phyloP scores from a whole-genome alignment of 2,113 vertebrate species.

The Lasiurus borealis region DNA sequence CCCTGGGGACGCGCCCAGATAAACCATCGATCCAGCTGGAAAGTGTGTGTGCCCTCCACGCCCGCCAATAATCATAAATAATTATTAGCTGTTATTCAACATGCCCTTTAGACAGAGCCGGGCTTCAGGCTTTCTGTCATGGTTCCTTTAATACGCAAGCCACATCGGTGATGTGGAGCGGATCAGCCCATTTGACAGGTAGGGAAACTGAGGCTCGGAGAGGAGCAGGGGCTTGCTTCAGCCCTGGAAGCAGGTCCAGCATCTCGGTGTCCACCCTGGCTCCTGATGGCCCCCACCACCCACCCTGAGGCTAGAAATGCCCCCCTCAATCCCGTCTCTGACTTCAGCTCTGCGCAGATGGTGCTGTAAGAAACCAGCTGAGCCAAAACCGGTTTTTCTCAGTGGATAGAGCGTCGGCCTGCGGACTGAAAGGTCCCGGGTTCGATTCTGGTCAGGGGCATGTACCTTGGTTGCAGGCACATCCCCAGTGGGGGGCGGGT shows the following conservation, averaged over 20 bases:
- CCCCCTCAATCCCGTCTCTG: neutral
- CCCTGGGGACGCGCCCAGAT: neutral
- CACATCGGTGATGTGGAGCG: too few relatives aligned
- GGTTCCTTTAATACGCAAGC: neutral
- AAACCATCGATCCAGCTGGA: neutral
- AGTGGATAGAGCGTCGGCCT: too few relatives aligned
- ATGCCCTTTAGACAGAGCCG: neutral
- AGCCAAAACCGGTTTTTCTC: too few relatives aligned
- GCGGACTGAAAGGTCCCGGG: too few relatives aligned
- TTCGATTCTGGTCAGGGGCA: too few relatives aligned
- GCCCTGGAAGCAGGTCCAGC: neutral
- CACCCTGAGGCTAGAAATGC: too few relatives aligned
- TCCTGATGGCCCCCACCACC: fast-evolving
- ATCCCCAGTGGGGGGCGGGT: too few relatives aligned
- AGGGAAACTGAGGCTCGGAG: neutral
- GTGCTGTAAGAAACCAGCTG: neutral
- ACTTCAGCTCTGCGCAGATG: neutral
- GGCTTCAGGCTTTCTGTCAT: neutral
- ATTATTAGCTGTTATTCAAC: neutral
- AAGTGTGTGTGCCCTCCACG: neutral
- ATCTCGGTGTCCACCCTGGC: fast-evolving
- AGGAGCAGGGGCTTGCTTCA: neutral
- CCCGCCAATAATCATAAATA: neutral
- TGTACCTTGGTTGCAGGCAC: too few relatives aligned
- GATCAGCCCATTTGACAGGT: neutral